Conservation (phyloP, 1,140 invertebrate species). For the Lepidurus packardi region DNA sequence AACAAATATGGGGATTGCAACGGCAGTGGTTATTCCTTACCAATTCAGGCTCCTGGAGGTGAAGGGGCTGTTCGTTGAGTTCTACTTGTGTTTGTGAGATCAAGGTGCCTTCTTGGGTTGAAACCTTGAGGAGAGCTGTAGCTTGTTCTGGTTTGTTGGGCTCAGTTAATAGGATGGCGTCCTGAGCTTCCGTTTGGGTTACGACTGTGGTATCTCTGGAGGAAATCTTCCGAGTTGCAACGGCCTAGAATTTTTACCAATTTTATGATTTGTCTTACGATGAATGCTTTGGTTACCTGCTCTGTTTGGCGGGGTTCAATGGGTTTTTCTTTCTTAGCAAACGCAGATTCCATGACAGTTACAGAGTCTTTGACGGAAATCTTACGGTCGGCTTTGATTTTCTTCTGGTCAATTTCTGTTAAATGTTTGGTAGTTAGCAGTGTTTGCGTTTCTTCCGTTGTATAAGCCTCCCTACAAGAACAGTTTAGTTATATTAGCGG, state of each 20-base stretch:
- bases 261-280: neutral
- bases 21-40: neutral
- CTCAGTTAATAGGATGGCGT: conserved; percentile 35
- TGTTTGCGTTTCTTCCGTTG: conserved; percentile 49
- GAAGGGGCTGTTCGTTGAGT: neutral
- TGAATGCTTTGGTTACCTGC: conserved; percentile 41
- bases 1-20: neutral
- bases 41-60: neutral
- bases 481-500: neutral
- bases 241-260: neutral
- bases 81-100: neutral
- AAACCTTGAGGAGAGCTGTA: conserved; percentile 28
- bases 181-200: conserved; percentile 46
- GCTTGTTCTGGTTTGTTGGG: conserved; percentile 31
- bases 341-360: conserved; percentile 35
- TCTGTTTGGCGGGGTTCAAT: conserved; percentile 44
- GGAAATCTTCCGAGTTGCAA: conserved; percentile 34
- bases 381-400: conserved; percentile 26
- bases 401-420: conserved; percentile 38
- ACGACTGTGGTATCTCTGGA: conserved; percentile 45
- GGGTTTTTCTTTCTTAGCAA: conserved; percentile 53
- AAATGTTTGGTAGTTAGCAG: conserved; percentile 46
- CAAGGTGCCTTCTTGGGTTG: conserved; percentile 33
- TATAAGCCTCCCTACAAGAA: conserved; percentile 45
- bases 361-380: conserved; percentile 22